Evolutionary conservation across 2,888 invertebrate genomes (phyloP).

Genomic region (Mactromeris polynyma): DNA sequence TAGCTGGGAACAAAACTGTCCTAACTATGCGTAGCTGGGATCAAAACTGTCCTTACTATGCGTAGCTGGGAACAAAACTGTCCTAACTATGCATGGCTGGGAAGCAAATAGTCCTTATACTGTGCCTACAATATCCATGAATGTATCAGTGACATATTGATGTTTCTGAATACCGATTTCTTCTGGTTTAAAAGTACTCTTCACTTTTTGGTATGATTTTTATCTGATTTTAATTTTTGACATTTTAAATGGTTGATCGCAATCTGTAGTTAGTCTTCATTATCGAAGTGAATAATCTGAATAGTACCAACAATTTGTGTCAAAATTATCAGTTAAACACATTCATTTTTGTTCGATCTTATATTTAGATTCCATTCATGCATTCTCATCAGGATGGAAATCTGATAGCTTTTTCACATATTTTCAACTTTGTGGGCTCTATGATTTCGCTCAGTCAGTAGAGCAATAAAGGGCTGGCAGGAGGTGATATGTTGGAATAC

Average conservation of each 20-base stretch:
- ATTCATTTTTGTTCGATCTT: neutral
- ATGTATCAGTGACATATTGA: neutral
- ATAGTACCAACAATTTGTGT: constrained; percentile 6
- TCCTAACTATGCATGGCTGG: no score
- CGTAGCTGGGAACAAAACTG: no score
- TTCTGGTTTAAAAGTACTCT: neutral
- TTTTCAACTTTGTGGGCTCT: no score
- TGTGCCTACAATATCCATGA: neutral
- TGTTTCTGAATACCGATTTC: neutral
- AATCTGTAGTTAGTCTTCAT: neutral
- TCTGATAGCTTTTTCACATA: neutral
- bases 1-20: no score
- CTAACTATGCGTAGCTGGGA: no score
- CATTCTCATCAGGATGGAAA: neutral
- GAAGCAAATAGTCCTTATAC: neutral
- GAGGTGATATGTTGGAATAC: no score
- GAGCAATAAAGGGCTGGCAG: no score
- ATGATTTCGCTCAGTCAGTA: no score
- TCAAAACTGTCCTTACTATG: no score
- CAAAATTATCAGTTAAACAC: constrained; percentile 1
- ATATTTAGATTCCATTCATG: neutral
- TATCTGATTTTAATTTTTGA: constrained; percentile 7
- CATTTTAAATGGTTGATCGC: constrained; percentile 14
- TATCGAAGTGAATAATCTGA: neutral
- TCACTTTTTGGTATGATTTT: neutral